Base-by-base conservation (phyloP, 2,113 vertebrate genomes). In the Callospermophilus lateralis region DNA sequence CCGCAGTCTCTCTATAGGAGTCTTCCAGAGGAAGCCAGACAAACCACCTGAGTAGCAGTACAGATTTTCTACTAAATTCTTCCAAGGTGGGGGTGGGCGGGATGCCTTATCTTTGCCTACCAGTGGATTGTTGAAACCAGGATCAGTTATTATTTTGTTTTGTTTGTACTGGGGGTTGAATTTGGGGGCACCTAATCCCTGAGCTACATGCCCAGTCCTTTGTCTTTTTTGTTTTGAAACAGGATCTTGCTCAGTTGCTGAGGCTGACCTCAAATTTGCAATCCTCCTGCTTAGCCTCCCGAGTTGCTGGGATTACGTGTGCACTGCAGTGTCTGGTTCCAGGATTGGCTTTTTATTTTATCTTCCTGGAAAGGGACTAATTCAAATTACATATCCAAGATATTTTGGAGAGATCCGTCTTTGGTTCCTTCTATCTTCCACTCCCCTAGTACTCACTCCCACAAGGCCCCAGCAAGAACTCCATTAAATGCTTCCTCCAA, bases 21-120 rank as follows among this genome's bases (percentile, higher is more conserved):
- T 61, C 70, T 90, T 32, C 61, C n/a, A 76, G 91, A 89, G 80
- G 45, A n/a, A 95, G 48, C 15, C 53, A 83, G 72, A 76, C 58
- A 80, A 53, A 81, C 48, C 48, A 55, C 10, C 34, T 13, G 19
- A 22, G 55, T 17, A 68, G 37, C 86, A 55, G 6, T 32, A n/a
- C 37, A 76, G 72, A 70, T 73, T 85, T 91, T 67, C 63, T 45
- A 32, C 10, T 76, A 70, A 55, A 67, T 58, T 86, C 39, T 58
- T 74, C 78, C 20, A 37, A 68, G 55, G 45, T 8, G 45, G 8
- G 45, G 45, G 45, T 45, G 45, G 45, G 45, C 45, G 19, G 17
- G 3, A 13, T 26, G 61, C 55, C 48, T 90, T 76, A n/a, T 24
- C 37, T 94, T 51, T 78, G 32, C 17, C 58, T 51, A 68, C 13